Evolutionary conservation across 2,113 vertebrate genomes (phyloP).

Genomic region (Glareola pratincola): DNA sequence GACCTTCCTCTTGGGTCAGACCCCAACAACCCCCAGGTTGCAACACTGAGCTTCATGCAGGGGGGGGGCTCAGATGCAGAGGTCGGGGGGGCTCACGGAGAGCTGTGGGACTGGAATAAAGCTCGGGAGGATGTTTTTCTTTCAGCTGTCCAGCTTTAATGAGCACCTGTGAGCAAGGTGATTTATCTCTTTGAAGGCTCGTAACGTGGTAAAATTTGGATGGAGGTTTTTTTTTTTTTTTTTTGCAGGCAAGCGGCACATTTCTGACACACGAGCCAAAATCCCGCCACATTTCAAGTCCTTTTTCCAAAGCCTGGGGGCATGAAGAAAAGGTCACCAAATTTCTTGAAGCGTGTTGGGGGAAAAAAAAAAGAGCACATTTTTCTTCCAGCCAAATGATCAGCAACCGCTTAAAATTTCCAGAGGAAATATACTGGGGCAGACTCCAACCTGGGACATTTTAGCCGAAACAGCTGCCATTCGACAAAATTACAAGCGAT

Average conservation of each 20-base stretch:
- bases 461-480: not conserved
- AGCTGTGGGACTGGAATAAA: not conserved
- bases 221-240: not conserved
- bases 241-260: not conserved
- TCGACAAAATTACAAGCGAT: not conserved
- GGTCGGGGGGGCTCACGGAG: accelerated
- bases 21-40: not conserved
- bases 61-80: not conserved
- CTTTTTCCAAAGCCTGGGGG: not conserved
- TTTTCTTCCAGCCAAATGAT: conserved; percentile 1
- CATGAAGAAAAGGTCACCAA: conserved; percentile 13
- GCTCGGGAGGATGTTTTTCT: not conserved
- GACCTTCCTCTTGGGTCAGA: not conserved
- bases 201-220: not conserved
- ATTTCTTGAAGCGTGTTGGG: not conserved
- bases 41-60: accelerated
- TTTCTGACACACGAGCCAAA: not conserved
- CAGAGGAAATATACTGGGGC: not conserved
- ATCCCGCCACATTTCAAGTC: not conserved
- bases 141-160: not conserved
- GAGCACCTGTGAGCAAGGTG: not conserved
- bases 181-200: not conserved
- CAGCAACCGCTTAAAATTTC: not conserved
- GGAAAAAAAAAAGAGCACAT: accelerated
- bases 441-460: not conserved